Percentiles rank a stretch among this genome's conserved stretches.
Evolutionary conservation across 2,113 vertebrate genomes (phyloP).

Genomic region (Sinocyclocheilus anshuiensis): DNA sequence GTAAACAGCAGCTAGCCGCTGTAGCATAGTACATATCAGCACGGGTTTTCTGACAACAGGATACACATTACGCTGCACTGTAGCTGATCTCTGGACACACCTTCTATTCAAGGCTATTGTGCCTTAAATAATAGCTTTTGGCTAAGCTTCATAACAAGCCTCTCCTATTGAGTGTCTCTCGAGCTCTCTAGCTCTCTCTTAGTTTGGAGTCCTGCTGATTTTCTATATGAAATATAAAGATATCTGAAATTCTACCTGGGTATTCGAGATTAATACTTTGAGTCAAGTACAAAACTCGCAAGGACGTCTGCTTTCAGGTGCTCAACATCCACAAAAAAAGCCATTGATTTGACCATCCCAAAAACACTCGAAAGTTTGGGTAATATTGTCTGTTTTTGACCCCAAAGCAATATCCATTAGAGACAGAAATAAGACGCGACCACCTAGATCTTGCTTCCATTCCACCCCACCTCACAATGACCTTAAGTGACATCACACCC

Average conservation of each 20-base stretch:
- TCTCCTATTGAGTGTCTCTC: constrained; percentile 21
- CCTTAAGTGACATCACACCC: constrained; percentile 16
- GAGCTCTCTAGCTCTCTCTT: constrained; percentile 21
- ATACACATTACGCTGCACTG: constrained; percentile 37
- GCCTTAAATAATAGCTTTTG: constrained; percentile 41
- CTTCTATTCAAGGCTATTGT: constrained; percentile 46
- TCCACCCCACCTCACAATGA: not conserved
- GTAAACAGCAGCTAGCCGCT: constrained; percentile 17
- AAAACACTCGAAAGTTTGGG: not conserved
- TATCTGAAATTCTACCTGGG: not conserved
- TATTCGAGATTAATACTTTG: not conserved
- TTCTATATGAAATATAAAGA: not conserved
- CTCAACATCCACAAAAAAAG: not conserved
- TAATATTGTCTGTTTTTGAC: not conserved
- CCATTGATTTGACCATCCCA: not conserved
- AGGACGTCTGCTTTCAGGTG: not conserved
- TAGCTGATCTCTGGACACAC: constrained; percentile 45
- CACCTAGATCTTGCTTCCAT: not conserved
- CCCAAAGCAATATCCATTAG: not conserved
- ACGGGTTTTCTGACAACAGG: constrained; percentile 32
- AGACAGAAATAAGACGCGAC: not conserved
- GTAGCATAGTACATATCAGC: constrained; percentile 28
- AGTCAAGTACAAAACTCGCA: not conserved
- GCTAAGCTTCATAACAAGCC: constrained; percentile 38
- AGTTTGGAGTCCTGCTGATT: not conserved